phyloP scores from a whole-genome alignment of 2,888 invertebrate genomes.

The Horisme vitalbata region DNA sequence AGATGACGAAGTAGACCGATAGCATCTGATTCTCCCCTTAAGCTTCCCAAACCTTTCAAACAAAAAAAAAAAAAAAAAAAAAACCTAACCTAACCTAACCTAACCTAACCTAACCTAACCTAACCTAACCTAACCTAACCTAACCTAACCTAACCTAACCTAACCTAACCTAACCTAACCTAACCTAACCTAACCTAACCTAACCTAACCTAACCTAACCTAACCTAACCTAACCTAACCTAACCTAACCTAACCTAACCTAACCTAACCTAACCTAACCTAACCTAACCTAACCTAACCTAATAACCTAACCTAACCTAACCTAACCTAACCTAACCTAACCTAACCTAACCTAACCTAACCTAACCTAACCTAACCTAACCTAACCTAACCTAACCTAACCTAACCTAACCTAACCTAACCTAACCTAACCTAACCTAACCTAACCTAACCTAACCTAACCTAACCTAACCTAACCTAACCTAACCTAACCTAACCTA shows the following conservation, averaged over 20 bases:
- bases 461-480: conserved; percentile 36
- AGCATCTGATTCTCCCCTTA: no score
- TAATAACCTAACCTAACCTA: conserved; percentile 31
- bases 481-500: conserved; percentile 36
- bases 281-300: conserved; percentile 25
- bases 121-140: conserved; percentile 31
- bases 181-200: conserved; percentile 26
- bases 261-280: conserved; percentile 26
- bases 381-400: conserved; percentile 29
- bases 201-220: conserved; percentile 23
- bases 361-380: conserved; percentile 33
- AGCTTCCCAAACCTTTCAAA: no score
- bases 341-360: conserved; percentile 34
- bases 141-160: conserved; percentile 31
- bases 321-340: conserved; percentile 30
- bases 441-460: conserved; percentile 34
- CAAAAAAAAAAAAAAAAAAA: no score
- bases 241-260: conserved; percentile 28
- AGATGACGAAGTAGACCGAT: no score
- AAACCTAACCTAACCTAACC: conserved; percentile 34
- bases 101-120: conserved; percentile 35
- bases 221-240: conserved; percentile 27
- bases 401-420: conserved; percentile 32
- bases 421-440: conserved; percentile 33
- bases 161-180: conserved; percentile 27